A percentile compares a stretch with the other conserved stretches of the same genome.
phyloP scores from a whole-genome alignment of 2,797 vertebrate species.

The Podargus strigoides region DNA sequence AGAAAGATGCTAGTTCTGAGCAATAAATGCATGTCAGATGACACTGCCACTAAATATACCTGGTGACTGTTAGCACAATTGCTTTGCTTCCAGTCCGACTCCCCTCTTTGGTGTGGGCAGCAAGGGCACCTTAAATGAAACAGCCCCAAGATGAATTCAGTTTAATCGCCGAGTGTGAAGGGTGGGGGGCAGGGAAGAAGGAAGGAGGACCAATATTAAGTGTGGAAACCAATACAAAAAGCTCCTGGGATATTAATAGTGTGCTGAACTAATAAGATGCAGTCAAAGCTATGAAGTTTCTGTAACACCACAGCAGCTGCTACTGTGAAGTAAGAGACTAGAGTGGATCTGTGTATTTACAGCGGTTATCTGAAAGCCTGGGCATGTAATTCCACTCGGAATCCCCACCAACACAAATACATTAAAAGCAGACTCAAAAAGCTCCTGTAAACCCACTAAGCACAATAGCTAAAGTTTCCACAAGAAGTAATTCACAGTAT shows the following conservation, averaged over 20 bases:
- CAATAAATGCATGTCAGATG: slow-evolving; percentile 61
- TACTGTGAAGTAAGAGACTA: slow-evolving; percentile 43
- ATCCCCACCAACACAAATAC: slow-evolving; percentile 41
- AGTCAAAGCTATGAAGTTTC: slow-evolving; percentile 58
- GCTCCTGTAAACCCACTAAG: slow-evolving; percentile 16
- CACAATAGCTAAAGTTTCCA: slow-evolving; percentile 19
- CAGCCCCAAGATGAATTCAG: neutral
- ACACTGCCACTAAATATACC: slow-evolving; percentile 70
- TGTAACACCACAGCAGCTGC: slow-evolving; percentile 56
- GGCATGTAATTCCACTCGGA: slow-evolving; percentile 41
- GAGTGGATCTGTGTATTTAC: slow-evolving; percentile 46
- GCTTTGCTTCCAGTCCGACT: slow-evolving; percentile 66
- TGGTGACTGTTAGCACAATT: slow-evolving; percentile 62
- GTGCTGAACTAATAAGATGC: slow-evolving; percentile 64
- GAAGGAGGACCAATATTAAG: slow-evolving; percentile 8
- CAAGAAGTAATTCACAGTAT: neutral
- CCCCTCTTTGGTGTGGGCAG: neutral
- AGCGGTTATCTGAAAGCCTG: slow-evolving; percentile 37
- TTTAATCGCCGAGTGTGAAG: neutral
- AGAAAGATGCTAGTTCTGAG: slow-evolving; percentile 37
- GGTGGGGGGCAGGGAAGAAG: neutral
- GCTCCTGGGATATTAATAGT: slow-evolving; percentile 62
- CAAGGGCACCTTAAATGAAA: neutral
- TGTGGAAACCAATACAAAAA: slow-evolving; percentile 55
- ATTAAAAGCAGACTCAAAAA: slow-evolving; percentile 26